A percentile compares a stretch with the other conserved stretches of the same genome.
These are phyloP conservation scores for Bellardia bayeri DNA, from an alignment of 2,888 invertebrate genomes.

Conservation along the genomic window DNA sequence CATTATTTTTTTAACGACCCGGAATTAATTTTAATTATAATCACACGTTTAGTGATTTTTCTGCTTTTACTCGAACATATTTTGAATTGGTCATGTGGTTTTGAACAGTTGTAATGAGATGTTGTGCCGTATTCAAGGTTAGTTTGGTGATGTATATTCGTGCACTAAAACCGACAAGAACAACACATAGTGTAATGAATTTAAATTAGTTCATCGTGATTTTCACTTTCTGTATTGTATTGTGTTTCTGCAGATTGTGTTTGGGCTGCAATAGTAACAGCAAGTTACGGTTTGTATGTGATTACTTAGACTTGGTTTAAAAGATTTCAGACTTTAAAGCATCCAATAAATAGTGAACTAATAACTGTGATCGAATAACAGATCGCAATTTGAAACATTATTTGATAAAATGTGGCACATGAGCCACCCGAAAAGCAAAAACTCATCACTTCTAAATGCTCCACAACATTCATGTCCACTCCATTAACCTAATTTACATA, in stretches of 20 bases:
- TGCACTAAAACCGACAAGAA: neutral
- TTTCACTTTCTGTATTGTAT: neutral
- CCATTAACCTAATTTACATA: too few species aligned
- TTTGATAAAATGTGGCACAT: too few species aligned
- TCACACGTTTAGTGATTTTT: conserved; percentile 37
- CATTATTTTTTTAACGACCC: conserved; percentile 41
- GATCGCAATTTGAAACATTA: too few species aligned
- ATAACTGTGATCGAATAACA: too few species aligned
- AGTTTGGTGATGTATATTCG: neutral
- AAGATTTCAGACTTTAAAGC: too few species aligned
- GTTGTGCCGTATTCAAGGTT: conserved; percentile 29
- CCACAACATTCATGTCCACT: too few species aligned
- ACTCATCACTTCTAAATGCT: too few species aligned
- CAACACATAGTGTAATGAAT: neutral
- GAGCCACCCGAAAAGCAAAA: too few species aligned
- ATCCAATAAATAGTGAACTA: too few species aligned
- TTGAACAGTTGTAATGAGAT: neutral
- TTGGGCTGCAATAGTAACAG: neutral
- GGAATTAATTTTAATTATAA: conserved; percentile 65
- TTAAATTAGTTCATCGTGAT: neutral
- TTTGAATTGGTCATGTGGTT: conserved; percentile 16
- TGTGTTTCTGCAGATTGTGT: neutral
- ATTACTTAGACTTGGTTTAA: too few species aligned
- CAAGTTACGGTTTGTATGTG: too few species aligned
- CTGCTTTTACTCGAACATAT: neutral